Evolutionary conservation across 2,113 vertebrate species (phyloP).

Genomic region (Ceyx cyanopectus): DNA sequence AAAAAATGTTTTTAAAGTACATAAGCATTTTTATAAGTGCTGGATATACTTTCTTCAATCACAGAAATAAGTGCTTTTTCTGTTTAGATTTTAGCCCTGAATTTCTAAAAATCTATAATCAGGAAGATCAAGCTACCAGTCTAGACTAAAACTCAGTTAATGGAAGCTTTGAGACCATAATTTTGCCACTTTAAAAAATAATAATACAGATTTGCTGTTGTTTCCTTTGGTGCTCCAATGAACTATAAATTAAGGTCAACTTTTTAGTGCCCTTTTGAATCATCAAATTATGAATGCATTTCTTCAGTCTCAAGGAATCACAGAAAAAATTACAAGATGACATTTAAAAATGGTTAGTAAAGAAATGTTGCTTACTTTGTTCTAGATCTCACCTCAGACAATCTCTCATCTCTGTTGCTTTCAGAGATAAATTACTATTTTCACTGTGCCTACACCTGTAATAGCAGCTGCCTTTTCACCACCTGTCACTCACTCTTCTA

Average conservation of each 20-base stretch:
- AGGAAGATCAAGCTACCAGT: neutral
- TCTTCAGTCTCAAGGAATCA: constrained; percentile 2
- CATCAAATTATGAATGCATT: constrained; percentile 24
- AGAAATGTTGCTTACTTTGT: neutral
- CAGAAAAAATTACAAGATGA: constrained; percentile 20
- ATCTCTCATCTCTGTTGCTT: neutral
- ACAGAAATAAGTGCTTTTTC: neutral
- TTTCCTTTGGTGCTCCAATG: neutral
- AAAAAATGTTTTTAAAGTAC: neutral
- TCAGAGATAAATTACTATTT: constrained; percentile 23
- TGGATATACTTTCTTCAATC: neutral
- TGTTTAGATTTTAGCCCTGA: neutral
- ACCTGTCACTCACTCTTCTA: neutral
- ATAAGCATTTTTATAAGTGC: neutral
- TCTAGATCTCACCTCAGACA: constrained; percentile 7
- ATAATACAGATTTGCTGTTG: neutral
- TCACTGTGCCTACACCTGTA: constrained; percentile 2
- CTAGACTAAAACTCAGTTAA: neutral
- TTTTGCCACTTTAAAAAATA: constrained; percentile 10
- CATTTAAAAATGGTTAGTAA: constrained; percentile 38
- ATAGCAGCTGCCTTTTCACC: constrained; percentile 32
- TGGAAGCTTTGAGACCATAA: neutral
- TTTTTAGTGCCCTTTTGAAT: constrained; percentile 18
- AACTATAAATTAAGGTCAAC: neutral
- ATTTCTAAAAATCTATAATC: constrained; percentile 19